Percentiles rank a stretch among this genome's conserved stretches.
Evolutionary conservation across 2,888 invertebrate genomes (phyloP).

Genomic region (Phasia obesa): DNA sequence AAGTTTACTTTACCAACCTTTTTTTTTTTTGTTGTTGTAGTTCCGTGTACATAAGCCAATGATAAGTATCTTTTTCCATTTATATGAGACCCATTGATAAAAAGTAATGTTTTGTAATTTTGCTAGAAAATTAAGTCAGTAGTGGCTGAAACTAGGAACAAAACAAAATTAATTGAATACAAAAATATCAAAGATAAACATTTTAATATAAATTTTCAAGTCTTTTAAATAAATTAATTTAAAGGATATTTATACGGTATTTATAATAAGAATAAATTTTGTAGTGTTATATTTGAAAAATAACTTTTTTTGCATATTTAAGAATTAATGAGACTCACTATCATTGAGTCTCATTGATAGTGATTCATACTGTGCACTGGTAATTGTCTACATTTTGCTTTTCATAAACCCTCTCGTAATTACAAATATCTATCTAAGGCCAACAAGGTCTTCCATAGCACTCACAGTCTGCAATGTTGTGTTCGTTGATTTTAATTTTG

Average conservation of each 20-base stretch:
- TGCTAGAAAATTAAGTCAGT: conserved; percentile 63
- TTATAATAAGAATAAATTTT: no score
- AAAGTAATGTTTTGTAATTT: conserved; percentile 61
- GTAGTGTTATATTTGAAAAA: no score
- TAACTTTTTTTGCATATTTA: no score
- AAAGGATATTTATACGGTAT: neutral
- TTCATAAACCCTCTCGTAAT: no score
- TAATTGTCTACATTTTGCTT: no score
- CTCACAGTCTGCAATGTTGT: no score
- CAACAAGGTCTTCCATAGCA: no score
- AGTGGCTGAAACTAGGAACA: conserved; percentile 53
- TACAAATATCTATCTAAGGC: no score
- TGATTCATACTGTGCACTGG: no score
- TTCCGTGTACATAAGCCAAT: conserved; percentile 28
- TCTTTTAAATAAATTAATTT: conserved; percentile 13
- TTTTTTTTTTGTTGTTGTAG: neutral
- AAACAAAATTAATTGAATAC: conserved; percentile 56
- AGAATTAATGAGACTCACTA: no score
- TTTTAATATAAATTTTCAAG: conserved; percentile 16
- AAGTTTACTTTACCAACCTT: conserved; percentile 35
- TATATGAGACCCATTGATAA: conserved; percentile 21
- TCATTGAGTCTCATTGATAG: no score
- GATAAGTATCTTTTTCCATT: conserved; percentile 30
- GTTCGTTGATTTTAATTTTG: no score
- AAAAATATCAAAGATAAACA: neutral